A percentile compares a stretch with the other conserved stretches of the same genome.
Evolutionary conservation across 2,888 invertebrate species (phyloP).

Genomic region (Cyrtodaria siliqua): DNA sequence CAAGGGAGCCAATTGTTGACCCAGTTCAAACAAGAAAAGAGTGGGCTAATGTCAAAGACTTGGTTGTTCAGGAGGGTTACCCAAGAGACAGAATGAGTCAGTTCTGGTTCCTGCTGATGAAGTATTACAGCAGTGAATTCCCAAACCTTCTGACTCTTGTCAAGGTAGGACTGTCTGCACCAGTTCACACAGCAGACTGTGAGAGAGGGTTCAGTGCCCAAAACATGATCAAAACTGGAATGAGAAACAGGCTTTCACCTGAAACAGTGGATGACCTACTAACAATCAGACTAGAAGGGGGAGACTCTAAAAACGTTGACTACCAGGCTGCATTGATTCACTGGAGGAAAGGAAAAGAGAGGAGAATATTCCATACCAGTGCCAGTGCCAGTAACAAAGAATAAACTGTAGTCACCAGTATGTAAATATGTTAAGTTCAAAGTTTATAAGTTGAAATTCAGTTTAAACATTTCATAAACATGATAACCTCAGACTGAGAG

Average conservation of each 20-base stretch:
- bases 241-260: conserved; percentile 8
- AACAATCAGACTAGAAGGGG: conserved; percentile 1
- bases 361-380: background rate
- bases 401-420: no score
- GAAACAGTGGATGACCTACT: background rate
- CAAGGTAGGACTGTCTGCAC: conserved; percentile 8
- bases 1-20: conserved; percentile 18
- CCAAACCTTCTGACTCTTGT: conserved; percentile 22
- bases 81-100: conserved; percentile 10
- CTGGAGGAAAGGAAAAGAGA: no score
- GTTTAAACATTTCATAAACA: no score
- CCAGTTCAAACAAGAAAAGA: conserved; percentile 21
- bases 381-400: no score
- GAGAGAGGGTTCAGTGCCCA: conserved; percentile 32
- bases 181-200: conserved; percentile 8
- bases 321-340: background rate
- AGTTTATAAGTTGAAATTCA: no score
- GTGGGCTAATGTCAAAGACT: conserved; percentile 16
- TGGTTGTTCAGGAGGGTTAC: conserved; percentile 8
- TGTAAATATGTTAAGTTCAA: no score
- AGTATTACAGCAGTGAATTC: conserved; percentile 15
- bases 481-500: no score
- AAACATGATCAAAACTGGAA: conserved; percentile 16
- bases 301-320: background rate
- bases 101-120: background rate